A percentile compares a stretch with the other conserved stretches of the same genome.
Evolutionary conservation across 2,113 vertebrate genomes (phyloP).

Genomic region (Setophaga coronata): DNA sequence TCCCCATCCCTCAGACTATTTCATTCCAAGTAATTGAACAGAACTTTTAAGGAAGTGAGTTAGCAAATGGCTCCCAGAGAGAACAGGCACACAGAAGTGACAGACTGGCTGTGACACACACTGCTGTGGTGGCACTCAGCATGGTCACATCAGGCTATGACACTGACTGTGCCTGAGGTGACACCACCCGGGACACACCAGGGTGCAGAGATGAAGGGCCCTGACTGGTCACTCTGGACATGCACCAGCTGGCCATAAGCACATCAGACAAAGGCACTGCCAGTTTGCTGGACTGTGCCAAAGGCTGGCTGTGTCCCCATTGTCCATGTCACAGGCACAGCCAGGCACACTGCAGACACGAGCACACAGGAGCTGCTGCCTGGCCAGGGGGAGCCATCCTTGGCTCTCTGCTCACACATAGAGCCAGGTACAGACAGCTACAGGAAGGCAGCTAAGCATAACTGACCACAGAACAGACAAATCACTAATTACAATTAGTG

Average conservation of each 20-base stretch:
- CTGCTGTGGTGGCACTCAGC: not conserved
- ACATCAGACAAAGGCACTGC: not conserved
- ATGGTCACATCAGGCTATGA: not conserved
- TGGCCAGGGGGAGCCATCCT: constrained; percentile 33
- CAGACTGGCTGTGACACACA: not conserved
- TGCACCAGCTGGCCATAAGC: not conserved
- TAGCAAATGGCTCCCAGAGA: not conserved
- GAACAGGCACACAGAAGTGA: constrained; percentile 10
- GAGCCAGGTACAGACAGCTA: not conserved
- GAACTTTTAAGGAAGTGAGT: not conserved
- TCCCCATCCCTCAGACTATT: not conserved
- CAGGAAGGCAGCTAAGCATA: constrained; percentile 32
- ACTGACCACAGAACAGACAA: constrained; percentile 38
- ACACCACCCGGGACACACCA: not conserved
- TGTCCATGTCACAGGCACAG: not conserved
- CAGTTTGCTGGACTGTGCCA: not conserved
- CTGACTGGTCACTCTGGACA: not conserved
- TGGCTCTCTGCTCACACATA: not conserved
- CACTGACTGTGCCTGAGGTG: constrained; percentile 14
- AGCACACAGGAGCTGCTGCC: not conserved
- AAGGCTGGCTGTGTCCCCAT: not conserved
- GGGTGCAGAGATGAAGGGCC: not conserved
- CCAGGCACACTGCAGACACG: not conserved
- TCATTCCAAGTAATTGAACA: not conserved
- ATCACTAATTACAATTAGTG: not conserved